Base-by-base conservation (phyloP, 2,888 invertebrate genomes). In the Nemoura dubitans region DNA sequence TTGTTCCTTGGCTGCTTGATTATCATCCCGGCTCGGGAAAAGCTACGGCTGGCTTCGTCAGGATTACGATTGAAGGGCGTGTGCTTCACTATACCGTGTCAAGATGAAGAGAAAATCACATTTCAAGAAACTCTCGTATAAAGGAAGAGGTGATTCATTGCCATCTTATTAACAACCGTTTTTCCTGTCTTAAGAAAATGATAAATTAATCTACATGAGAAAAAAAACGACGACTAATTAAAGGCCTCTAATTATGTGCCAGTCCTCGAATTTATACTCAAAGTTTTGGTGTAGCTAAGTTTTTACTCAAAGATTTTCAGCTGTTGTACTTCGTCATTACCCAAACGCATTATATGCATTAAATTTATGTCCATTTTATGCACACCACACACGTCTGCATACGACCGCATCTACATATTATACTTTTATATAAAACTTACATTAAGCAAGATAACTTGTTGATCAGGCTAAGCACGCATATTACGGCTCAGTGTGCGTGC, bases 361-460 rank as follows among this genome's bases (percentile, higher is more conserved):
- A 10, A 36, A 36, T 36, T 36, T 36, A 36, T 14, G 21, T 10
- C 59, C 3, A 59, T 16, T 59, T 59, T 59, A 59, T 59, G 59
- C 59, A 1, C 36, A 36, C 36, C 21, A 59, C 59, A 59, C 14
- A 59, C 59, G 59, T 59, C 59, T 3, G 59, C 59, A 10, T 59
- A 59, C 21, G 10, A 59, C 59, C 59, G 59, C 59, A 59, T 59
- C 59, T 59, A 21, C 59, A 59, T 59, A 59, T 59, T 59, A 21
- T 21, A 59, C 21, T 59, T 59, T 59, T 59, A 59, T 59, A 21
- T 21, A 21, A 59, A 59, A 59, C 59, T 59, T 59, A 59, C 14
- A 59, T 59, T 21, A 59, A 59, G 59, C 59, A 59, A 59, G 59
- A 59, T 59, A 59, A 59, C 59, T 59, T 59, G 59, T 59, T 59